Conservation (phyloP, 2,113 vertebrate genomes). For the Corapipo altera region DNA sequence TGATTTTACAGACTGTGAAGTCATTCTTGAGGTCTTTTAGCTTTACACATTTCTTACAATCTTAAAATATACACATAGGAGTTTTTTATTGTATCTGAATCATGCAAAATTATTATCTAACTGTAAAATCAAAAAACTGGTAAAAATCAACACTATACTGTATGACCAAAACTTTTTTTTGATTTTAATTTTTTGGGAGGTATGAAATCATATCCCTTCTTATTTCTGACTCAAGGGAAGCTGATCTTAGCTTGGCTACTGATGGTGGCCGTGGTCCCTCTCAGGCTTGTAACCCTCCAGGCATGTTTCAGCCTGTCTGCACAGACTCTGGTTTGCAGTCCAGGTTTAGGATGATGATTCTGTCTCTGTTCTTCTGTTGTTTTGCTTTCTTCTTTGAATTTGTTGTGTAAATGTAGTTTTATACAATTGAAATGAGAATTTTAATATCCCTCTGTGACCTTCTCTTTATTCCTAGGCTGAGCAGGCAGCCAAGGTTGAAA, state of each 20-base stretch:
- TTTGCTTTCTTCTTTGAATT: not conserved
- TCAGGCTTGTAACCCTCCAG: not conserved
- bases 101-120: not conserved
- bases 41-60: not conserved
- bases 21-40: not conserved
- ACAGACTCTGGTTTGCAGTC: not conserved
- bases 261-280: not conserved
- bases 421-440: not conserved
- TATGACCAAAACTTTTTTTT: not conserved
- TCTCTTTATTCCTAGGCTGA: slow-evolving; percentile 80
- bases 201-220: not conserved
- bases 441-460: not conserved
- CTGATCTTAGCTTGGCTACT: not conserved
- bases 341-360: not conserved
- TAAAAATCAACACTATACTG: not conserved
- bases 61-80: not conserved
- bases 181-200: not conserved
- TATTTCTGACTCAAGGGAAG: not conserved
- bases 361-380: not conserved
- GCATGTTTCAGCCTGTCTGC: not conserved
- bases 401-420: not conserved
- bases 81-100: not conserved
- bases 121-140: not conserved
- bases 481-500: slow-evolving; percentile 91
- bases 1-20: not conserved